phyloP scores from a whole-genome alignment of 2,888 invertebrate genomes.

The Nineta flava region DNA sequence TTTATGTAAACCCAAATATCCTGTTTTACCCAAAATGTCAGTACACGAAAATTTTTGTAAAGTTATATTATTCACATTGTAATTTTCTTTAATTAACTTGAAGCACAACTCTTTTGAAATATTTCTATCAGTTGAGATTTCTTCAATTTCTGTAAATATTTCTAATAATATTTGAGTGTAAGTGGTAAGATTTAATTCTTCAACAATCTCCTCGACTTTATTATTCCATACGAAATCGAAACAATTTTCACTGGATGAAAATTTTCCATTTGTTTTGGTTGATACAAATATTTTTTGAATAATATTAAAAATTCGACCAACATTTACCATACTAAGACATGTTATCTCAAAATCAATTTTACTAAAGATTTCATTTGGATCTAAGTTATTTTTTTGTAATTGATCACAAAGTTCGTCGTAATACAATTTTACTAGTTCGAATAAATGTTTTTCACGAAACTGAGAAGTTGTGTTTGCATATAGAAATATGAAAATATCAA shows the following conservation, averaged over 20 bases:
- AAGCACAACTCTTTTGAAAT: neutral
- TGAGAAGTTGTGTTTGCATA: neutral
- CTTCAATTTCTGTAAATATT: neutral
- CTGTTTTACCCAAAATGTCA: too few species aligned
- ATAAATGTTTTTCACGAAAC: neutral
- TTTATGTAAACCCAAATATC: too few species aligned
- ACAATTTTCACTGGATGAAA: neutral
- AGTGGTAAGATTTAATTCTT: neutral
- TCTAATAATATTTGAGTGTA: neutral
- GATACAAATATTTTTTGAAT: neutral
- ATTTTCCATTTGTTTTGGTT: neutral
- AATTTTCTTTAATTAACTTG: too few species aligned
- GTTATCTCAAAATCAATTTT: neutral
- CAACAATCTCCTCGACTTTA: too few species aligned
- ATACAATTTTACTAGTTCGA: neutral
- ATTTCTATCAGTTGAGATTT: neutral
- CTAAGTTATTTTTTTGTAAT: neutral
- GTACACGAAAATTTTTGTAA: too few species aligned
- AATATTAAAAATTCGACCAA: neutral
- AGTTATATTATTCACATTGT: too few species aligned
- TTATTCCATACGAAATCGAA: too few species aligned
- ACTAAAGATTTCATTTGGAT: neutral
- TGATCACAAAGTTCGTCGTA: neutral
- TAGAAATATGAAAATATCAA: conserved; percentile 32
- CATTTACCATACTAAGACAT: neutral